Conservation (phyloP, 1,140 invertebrate species). For the Drosophila oshimai region DNA sequence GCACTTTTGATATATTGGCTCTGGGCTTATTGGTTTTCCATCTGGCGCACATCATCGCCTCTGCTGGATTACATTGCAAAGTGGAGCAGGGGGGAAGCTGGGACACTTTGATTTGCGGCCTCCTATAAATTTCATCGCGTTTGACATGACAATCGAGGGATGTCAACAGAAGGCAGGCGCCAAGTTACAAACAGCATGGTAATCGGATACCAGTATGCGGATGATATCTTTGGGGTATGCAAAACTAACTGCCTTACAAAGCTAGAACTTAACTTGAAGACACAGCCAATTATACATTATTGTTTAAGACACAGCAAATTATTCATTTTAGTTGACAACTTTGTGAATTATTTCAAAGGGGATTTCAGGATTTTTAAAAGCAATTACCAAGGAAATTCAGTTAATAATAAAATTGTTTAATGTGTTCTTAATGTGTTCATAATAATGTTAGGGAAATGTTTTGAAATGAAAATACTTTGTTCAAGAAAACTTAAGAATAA, state of each 20-base stretch:
- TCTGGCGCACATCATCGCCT: slow-evolving; percentile 35
- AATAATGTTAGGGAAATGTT: too few species aligned
- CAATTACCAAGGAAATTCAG: too few species aligned
- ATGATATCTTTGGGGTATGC: background rate
- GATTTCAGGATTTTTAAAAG: too few species aligned
- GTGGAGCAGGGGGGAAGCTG: background rate
- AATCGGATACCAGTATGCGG: slow-evolving; percentile 15
- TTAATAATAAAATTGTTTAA: too few species aligned
- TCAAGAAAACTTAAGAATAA: too few species aligned
- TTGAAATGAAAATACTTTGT: too few species aligned
- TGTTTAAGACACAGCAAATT: too few species aligned
- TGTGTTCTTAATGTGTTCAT: too few species aligned
- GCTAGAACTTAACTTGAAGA: background rate
- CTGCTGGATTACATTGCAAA: slow-evolving; percentile 12
- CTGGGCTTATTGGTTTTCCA: slow-evolving; percentile 68
- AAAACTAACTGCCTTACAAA: background rate
- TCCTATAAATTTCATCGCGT: slow-evolving; percentile 69
- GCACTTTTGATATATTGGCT: slow-evolving; percentile 74
- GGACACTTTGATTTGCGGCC: slow-evolving; percentile 50
- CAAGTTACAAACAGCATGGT: slow-evolving; percentile 21
- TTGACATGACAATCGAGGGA: slow-evolving; percentile 76
- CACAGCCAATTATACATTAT: too few species aligned
- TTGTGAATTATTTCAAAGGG: too few species aligned
- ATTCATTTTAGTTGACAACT: too few species aligned
- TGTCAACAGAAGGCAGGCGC: slow-evolving; percentile 59